These are phyloP conservation scores for Brotula barbata DNA, from an alignment of 2,797 vertebrate genomes.

Conservation along the genomic window DNA sequence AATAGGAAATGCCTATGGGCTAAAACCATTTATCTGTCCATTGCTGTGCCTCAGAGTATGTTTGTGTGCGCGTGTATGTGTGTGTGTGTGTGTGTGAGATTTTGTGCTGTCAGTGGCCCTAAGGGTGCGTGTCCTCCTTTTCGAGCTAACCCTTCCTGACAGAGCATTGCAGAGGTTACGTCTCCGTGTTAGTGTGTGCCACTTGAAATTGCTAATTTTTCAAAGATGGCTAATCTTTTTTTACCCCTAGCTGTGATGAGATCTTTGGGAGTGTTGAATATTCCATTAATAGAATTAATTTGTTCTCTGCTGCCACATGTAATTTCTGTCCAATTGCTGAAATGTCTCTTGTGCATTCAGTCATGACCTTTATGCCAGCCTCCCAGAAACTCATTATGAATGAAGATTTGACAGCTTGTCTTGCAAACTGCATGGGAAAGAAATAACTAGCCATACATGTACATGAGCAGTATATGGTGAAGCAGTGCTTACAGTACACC, in stretches of 20 bases:
- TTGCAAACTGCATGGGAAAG: slow-evolving; percentile 17
- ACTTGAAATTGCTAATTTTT: slow-evolving; percentile 76
- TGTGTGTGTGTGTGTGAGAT: not conserved
- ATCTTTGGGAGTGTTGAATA: slow-evolving; percentile 72
- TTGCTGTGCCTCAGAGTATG: slow-evolving; percentile 48
- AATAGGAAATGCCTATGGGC: slow-evolving; percentile 72
- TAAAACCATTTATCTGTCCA: slow-evolving; percentile 75
- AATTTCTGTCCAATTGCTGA: slow-evolving; percentile 67
- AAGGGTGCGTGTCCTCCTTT: slow-evolving; percentile 61
- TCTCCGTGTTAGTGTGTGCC: slow-evolving; percentile 69
- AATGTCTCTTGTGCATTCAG: slow-evolving; percentile 56
- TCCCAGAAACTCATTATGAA: slow-evolving; percentile 64
- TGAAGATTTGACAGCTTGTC: slow-evolving; percentile 65
- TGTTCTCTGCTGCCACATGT: slow-evolving; percentile 72
- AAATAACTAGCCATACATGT: slow-evolving; percentile 14
- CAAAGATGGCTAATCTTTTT: slow-evolving; percentile 71
- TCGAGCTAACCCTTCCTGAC: slow-evolving; percentile 72
- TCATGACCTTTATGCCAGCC: slow-evolving; percentile 67
- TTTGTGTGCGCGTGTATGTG: slow-evolving; percentile 25
- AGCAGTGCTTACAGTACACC: slow-evolving; percentile 26
- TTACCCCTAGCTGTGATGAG: slow-evolving; percentile 71
- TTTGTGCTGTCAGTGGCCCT: slow-evolving; percentile 36
- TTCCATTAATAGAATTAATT: slow-evolving; percentile 76
- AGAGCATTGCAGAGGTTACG: slow-evolving; percentile 68
- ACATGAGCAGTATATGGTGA: slow-evolving; percentile 45